Percentiles rank a stretch among this genome's conserved stretches.
phyloP scores from a whole-genome alignment of 2,888 invertebrate genomes.

The Spilarctia lutea region DNA sequence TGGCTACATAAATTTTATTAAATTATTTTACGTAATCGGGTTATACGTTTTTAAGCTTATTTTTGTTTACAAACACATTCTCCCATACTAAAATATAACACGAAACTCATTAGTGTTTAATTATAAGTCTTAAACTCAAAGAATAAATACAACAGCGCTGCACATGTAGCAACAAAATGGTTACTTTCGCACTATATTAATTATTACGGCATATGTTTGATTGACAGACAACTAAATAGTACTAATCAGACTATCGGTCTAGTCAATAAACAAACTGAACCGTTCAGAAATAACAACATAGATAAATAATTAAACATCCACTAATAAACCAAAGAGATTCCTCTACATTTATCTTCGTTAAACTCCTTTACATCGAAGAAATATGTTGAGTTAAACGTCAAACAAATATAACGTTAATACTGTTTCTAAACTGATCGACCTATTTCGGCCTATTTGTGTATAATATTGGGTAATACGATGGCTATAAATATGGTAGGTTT shows the following conservation, averaged over 20 bases:
- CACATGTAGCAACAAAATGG: background rate
- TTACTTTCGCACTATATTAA: background rate
- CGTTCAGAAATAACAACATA: background rate
- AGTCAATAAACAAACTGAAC: background rate
- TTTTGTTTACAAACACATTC: background rate
- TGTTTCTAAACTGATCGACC: conserved; percentile 20
- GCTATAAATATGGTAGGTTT: conserved; percentile 24
- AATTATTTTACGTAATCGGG: no score
- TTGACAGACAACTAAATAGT: background rate
- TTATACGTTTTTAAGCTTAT: no score
- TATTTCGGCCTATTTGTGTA: conserved; percentile 19
- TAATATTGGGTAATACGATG: conserved; percentile 25
- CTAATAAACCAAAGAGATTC: conserved; percentile 10
- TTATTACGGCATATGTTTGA: background rate
- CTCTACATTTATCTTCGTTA: conserved; percentile 13
- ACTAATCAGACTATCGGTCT: background rate
- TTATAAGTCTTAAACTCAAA: background rate
- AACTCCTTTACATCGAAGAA: conserved; percentile 17
- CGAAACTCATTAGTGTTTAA: background rate
- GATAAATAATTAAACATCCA: conserved; percentile 4
- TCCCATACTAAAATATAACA: background rate
- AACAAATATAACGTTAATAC: conserved; percentile 17
- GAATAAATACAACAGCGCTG: background rate
- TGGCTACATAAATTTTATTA: no score
- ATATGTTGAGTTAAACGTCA: conserved; percentile 14